Percentiles rank a stretch among this genome's conserved stretches.
Conservation (phyloP, 92 coral and sea anemone species). For the Palythoa caribaeorum region DNA sequence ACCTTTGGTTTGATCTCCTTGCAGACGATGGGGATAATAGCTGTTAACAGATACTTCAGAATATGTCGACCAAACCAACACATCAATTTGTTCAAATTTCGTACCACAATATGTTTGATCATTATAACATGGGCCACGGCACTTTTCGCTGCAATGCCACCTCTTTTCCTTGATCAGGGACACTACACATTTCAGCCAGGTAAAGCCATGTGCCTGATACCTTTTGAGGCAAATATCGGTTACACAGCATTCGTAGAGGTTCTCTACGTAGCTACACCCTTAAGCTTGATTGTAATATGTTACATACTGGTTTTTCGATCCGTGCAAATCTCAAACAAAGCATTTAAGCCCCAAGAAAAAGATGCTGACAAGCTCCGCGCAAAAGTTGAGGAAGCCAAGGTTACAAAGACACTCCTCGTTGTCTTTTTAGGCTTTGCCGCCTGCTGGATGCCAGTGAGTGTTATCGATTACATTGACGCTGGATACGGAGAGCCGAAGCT, state of each 20-base stretch:
- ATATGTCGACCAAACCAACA: constrained; percentile 63
- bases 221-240: constrained; percentile 73
- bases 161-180: constrained; percentile 56
- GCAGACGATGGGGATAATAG: constrained; percentile 74
- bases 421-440: constrained; percentile 75
- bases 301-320: constrained; percentile 64
- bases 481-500: constrained; percentile 59
- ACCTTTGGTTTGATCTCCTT: constrained; percentile 70
- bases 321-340: constrained; percentile 66
- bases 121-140: constrained; percentile 59
- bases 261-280: constrained; percentile 57
- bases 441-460: constrained; percentile 86
- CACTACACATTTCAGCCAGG: constrained; percentile 84
- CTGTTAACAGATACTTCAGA: constrained; percentile 73
- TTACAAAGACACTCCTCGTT: constrained; percentile 78
- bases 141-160: constrained; percentile 67
- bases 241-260: constrained; percentile 68
- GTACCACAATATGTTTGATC: constrained; percentile 44
- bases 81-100: constrained; percentile 48
- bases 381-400: constrained; percentile 83
- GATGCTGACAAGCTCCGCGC: constrained; percentile 61
- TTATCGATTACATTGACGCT: constrained; percentile 80
- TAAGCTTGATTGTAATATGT: constrained; percentile 59
- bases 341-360: constrained; percentile 50
- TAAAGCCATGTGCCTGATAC: constrained; percentile 80